Conservation (phyloP, 2,888 invertebrate species). For the Cerceris rybyensis region DNA sequence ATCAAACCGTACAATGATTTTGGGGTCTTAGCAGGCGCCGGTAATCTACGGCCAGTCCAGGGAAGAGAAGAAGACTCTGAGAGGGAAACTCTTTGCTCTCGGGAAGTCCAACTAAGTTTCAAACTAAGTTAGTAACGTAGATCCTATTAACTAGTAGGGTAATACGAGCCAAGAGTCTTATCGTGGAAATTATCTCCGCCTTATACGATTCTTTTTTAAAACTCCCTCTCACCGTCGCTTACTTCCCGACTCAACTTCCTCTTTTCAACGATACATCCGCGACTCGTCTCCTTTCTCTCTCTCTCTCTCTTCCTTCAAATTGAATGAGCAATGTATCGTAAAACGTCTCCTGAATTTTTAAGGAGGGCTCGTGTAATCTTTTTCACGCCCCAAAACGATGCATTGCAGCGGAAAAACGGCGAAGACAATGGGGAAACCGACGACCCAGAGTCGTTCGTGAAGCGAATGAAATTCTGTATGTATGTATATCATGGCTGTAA, state of each 20-base stretch:
- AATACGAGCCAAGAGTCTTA: conserved; percentile 72
- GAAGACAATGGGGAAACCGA: no score
- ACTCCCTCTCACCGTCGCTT: conserved; percentile 18
- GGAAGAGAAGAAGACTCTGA: conserved; percentile 46
- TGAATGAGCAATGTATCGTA: no score
- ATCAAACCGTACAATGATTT: conserved; percentile 61
- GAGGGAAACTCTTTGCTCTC: conserved; percentile 53
- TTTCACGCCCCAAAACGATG: background rate
- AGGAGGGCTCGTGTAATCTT: background rate
- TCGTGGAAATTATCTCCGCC: conserved; percentile 71
- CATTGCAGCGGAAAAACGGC: no score
- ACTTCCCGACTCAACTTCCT: no score
- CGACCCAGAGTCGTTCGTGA: background rate
- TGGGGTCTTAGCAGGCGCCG: conserved; percentile 48
- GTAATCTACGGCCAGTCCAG: conserved; percentile 54
- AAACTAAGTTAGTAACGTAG: conserved; percentile 74
- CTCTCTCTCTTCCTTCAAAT: background rate
- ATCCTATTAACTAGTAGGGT: conserved; percentile 73
- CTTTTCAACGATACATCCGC: background rate
- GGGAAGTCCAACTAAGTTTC: conserved; percentile 63
- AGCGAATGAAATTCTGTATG: background rate
- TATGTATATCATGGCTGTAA: conserved; percentile 1
- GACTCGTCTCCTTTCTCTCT: background rate
- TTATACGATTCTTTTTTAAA: conserved; percentile 66
- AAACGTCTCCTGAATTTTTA: background rate